Conservation (phyloP, 64 coral and sea anemone species). For the Orbicella faveolata region DNA sequence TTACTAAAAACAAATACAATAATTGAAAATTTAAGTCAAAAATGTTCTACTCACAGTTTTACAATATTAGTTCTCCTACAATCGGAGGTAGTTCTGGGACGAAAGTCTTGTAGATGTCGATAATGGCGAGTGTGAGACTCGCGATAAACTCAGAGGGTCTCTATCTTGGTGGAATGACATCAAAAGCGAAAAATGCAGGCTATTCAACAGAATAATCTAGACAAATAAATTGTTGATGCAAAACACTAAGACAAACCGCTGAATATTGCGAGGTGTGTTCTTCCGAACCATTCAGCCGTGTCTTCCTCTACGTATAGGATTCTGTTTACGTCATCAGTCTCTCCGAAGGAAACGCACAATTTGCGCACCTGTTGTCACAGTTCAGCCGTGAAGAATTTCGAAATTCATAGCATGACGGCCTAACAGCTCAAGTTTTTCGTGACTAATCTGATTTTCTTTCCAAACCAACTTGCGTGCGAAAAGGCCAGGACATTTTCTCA, state of each 20-base stretch:
- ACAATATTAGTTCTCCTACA: too few relatives aligned
- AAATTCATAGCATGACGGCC: not conserved
- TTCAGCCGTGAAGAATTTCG: not conserved
- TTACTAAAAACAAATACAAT: too few relatives aligned
- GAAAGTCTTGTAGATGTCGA: too few relatives aligned
- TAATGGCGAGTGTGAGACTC: too few relatives aligned
- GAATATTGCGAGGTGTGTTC: conserved; percentile 3
- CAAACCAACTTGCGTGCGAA: not conserved
- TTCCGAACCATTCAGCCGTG: not conserved
- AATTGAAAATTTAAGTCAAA: too few relatives aligned
- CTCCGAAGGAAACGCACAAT: too few relatives aligned
- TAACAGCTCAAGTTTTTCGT: not conserved
- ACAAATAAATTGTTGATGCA: conserved; percentile 6
- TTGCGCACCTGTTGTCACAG: not conserved
- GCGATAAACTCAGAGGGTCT: not conserved
- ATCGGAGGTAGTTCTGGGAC: too few relatives aligned
- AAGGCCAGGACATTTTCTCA: not conserved
- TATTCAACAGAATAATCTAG: conserved; percentile 1
- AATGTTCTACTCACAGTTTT: too few relatives aligned
- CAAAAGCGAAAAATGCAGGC: not conserved
- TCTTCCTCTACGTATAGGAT: not conserved
- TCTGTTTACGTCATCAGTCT: conserved; percentile 6
- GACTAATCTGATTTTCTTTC: not conserved
- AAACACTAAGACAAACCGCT: not conserved
- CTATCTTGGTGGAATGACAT: not conserved